Conservation (phyloP, 2,888 invertebrate species). For the Neria commutata region DNA sequence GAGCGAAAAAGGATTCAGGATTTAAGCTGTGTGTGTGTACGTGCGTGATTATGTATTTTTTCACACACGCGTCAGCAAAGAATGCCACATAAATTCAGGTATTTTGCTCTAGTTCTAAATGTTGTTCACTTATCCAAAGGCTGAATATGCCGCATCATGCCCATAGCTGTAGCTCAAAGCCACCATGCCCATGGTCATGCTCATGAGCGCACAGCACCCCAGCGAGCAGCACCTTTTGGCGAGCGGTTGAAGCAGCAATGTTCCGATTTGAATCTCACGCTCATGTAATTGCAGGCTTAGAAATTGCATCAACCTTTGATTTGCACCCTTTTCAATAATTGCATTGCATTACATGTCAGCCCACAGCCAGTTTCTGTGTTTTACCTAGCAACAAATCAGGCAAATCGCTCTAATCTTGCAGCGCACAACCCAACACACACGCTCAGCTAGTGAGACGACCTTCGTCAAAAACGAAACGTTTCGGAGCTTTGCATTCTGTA, state of each 20-base stretch:
- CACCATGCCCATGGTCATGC: too few relatives aligned
- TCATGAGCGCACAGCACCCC: neutral
- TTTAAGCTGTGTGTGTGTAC: constrained; percentile 4
- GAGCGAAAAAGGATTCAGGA: neutral
- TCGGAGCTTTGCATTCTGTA: neutral
- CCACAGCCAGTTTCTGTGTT: too few relatives aligned
- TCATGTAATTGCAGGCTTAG: constrained; percentile 42
- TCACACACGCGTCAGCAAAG: constrained; percentile 40
- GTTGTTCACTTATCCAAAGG: too few relatives aligned
- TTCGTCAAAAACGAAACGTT: neutral
- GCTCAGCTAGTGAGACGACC: too few relatives aligned
- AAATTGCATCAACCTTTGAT: constrained; percentile 14
- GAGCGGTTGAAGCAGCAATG: constrained; percentile 8
- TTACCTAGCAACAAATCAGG: too few relatives aligned
- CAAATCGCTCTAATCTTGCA: too few relatives aligned
- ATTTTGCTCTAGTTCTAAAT: neutral
- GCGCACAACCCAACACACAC: too few relatives aligned
- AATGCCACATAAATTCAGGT: too few relatives aligned
- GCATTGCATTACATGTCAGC: too few relatives aligned
- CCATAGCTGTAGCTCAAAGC: too few relatives aligned
- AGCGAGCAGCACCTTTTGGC: neutral
- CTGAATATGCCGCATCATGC: too few relatives aligned
- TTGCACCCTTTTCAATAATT: constrained; percentile 2
- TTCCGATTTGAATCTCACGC: constrained; percentile 43
- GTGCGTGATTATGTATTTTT: constrained; percentile 41